phyloP scores from a whole-genome alignment of 2,888 invertebrate genomes.

The Drosophila parthenogenetica region DNA sequence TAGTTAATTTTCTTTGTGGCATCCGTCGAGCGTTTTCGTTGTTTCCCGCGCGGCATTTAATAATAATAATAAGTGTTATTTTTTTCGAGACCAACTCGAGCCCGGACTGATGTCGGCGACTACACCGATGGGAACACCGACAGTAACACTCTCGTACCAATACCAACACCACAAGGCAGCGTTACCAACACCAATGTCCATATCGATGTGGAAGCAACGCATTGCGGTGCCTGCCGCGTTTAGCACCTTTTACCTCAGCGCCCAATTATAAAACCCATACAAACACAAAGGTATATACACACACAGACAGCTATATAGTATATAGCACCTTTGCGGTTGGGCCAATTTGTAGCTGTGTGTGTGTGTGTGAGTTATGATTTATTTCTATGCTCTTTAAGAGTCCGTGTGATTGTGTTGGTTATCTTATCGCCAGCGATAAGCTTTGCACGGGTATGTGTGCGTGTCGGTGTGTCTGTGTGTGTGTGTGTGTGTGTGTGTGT shows the following conservation, averaged over 20 bases:
- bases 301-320: slow-evolving; percentile 39
- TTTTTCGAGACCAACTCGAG: slow-evolving; percentile 72
- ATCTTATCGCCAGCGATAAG: slow-evolving; percentile 79
- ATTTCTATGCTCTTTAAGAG: slow-evolving; percentile 58
- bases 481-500: slow-evolving; percentile 4
- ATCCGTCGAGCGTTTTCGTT: slow-evolving; percentile 62
- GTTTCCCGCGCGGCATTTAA: slow-evolving; percentile 71
- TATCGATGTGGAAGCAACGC: slow-evolving; percentile 67
- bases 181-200: slow-evolving; percentile 35
- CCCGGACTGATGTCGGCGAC: slow-evolving; percentile 63
- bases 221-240: slow-evolving; percentile 74
- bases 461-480: slow-evolving; percentile 28
- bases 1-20: slow-evolving; percentile 25
- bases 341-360: slow-evolving; percentile 37
- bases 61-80: slow-evolving; percentile 76
- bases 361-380: slow-evolving; percentile 70
- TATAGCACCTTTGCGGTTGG: slow-evolving; percentile 52
- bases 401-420: slow-evolving; percentile 60
- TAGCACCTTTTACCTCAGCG: slow-evolving; percentile 73
- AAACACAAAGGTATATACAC: slow-evolving; percentile 31
- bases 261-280: slow-evolving; percentile 73
- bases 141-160: slow-evolving; percentile 21
- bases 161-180: slow-evolving; percentile 4
- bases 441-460: slow-evolving; percentile 39
- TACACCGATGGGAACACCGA: slow-evolving; percentile 39